Evolutionary conservation across 1,140 invertebrate genomes (phyloP), one percentile per base, ranked within the genome.

Genomic region (Drosophila pandora): DNA sequence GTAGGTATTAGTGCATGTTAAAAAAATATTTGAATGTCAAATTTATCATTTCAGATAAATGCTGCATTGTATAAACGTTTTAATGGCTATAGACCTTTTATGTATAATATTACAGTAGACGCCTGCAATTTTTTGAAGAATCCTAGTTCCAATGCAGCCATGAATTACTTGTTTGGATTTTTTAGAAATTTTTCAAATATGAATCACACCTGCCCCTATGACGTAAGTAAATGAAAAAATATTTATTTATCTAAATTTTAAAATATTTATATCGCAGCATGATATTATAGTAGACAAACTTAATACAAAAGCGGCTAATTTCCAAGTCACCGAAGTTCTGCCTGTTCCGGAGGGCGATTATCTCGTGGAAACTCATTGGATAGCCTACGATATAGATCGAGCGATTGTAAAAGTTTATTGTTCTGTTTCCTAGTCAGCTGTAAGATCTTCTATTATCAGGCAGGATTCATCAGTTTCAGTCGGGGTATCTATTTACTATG

Each of bases 51-150:
- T 7, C 9, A 65, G 63, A 3, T 68, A 0, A 65, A 54, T 54
- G 10, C 5, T 10, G 8, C 8, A 0, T 17, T 67, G 0, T 52
- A 49, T 1, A 67, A 67, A 2, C n/a, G 47, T 3, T 8, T 34
- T 2, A 55, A 3, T 23, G 50, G 50, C 9, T 67, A 67, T 4
- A 52, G 47, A 8, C 65, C 50, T 0, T 69, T 67, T 12, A 48
- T 67, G 39, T 69, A 25, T 13, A 69, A 69, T 23, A 1, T 49
- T 1, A 69, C 65, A 1, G 0, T 48, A 17, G 62, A 69, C 23
- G 43, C 32, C 4, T 69, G 65, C 13, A 22, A 50, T 2, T 69
- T 69, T 10, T 7, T 69, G 1, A 23, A 30, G 7, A 68, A 47
- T 22, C 41, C 49, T 2, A 21, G 3, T 6, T 28, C 25, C 5